These are phyloP conservation scores for Mola mola DNA, from an alignment of 2,113 vertebrate genomes.

Conservation along the genomic window DNA sequence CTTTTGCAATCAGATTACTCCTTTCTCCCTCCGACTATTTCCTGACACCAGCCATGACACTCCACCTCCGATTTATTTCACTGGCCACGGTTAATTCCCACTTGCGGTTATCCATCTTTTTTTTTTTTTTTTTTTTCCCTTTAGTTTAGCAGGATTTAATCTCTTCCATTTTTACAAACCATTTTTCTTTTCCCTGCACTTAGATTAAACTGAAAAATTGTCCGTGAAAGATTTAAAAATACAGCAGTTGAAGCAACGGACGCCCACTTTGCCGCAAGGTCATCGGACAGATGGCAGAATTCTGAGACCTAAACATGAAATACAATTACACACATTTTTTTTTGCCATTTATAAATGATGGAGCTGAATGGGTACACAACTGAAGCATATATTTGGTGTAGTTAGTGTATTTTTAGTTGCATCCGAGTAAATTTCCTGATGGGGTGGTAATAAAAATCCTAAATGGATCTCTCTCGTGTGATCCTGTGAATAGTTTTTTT, in stretches of 20 bases:
- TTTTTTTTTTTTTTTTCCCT: neutral
- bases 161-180: slow-evolving; percentile 42
- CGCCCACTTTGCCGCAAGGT: neutral
- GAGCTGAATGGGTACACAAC: too few species aligned
- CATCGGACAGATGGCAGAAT: neutral
- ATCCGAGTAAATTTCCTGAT: too few species aligned
- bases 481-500: too few species aligned
- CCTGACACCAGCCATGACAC: slow-evolving; percentile 41
- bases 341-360: too few species aligned
- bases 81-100: slow-evolving; percentile 52
- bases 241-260: neutral
- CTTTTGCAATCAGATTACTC: slow-evolving; percentile 67
- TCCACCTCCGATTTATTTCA: slow-evolving; percentile 49
- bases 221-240: slow-evolving; percentile 31
- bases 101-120: slow-evolving; percentile 52
- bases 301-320: too few species aligned
- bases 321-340: too few species aligned
- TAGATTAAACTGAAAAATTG: slow-evolving; percentile 21
- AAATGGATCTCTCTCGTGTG: too few species aligned
- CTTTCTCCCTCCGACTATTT: slow-evolving; percentile 36
- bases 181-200: slow-evolving; percentile 32
- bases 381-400: too few species aligned
- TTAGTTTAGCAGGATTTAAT: slow-evolving; percentile 54
- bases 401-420: too few species aligned
- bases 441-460: too few species aligned